Evolutionary conservation across 1,140 invertebrate genomes (phyloP), one percentile per base, ranked within the genome.

Genomic region (Drosophila azteca): DNA sequence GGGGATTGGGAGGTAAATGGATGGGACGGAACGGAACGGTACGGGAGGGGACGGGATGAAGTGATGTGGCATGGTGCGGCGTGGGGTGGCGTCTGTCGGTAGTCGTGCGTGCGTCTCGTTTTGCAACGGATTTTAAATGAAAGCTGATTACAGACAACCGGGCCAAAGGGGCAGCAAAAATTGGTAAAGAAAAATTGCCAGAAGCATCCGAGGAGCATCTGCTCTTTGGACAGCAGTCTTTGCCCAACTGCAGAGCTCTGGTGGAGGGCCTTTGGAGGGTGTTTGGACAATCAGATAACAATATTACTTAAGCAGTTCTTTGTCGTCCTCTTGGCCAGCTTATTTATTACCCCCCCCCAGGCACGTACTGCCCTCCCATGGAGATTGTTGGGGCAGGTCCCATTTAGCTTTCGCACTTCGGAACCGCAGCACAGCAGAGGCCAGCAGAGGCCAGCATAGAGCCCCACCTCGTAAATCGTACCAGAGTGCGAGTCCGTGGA

Each of bases 111-210:
- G 15, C 11, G 35, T 39, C n/a, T 29, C 24, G 54, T 55, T 44
- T 58, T 22, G 24, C 26, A 20, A 26, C n/a, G 43, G 54, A 73
- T 77, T 77, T 59, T 48, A 45, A 48, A 64, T 55, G 41, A 78
- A 77, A 78, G 72, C 76, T 78, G 76, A 78, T 78, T 76, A 78
- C 57, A 53, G 57, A 62, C 55, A 55, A 45, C 64, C 35, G 35
- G 64, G 59, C 50, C 49, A 58, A 24, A 29, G 41, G 52, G 44
- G 29, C 20, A 15, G 43, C 49, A 13, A 39, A 39, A 31, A 22
- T 41, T 11, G 46, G 9, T 39, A 29, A 20, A 50, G 20, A 6
- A 39, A 54, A 29, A 13, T 39, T 11, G 35, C 35, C 4, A 39
- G 11, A 39, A 39, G 35, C 11, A 39, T 11, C 35, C 13, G 11